These are phyloP conservation scores for Corynorhinus townsendii DNA, from an alignment of 2,113 vertebrate species.

Conservation along the genomic window DNA sequence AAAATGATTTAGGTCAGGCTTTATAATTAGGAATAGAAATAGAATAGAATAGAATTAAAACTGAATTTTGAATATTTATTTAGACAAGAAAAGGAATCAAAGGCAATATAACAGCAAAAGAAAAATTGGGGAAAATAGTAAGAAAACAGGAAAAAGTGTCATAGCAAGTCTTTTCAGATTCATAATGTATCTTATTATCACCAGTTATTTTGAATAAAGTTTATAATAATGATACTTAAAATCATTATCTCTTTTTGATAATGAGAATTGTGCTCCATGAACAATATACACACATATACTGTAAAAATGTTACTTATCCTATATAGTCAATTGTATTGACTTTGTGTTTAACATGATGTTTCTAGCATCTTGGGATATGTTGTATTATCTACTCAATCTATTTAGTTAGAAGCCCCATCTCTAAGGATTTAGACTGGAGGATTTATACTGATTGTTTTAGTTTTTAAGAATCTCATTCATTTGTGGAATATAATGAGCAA, in stretches of 20 bases:
- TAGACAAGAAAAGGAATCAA: not conserved
- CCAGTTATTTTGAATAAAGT: not conserved
- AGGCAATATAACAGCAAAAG: not conserved
- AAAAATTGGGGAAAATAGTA: not conserved
- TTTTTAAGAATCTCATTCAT: not conserved
- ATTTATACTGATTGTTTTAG: not conserved
- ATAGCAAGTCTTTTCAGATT: not conserved
- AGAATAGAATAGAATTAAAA: not conserved
- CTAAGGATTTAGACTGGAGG: not conserved
- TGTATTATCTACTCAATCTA: not conserved
- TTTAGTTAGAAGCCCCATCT: not conserved
- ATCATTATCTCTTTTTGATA: not conserved
- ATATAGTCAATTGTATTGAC: not conserved
- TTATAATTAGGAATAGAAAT: not conserved
- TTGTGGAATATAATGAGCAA: no score
- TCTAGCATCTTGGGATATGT: not conserved
- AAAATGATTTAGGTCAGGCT: not conserved
- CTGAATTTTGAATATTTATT: not conserved
- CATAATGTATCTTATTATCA: not conserved
- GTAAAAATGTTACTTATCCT: not conserved
- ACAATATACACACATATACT: not conserved
- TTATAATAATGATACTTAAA: not conserved
- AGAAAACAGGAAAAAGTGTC: not conserved
- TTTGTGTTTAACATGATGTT: not conserved
- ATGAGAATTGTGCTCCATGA: not conserved